Conservation (phyloP, 2,797 vertebrate species). For the Hippopotamyrus pictus region DNA sequence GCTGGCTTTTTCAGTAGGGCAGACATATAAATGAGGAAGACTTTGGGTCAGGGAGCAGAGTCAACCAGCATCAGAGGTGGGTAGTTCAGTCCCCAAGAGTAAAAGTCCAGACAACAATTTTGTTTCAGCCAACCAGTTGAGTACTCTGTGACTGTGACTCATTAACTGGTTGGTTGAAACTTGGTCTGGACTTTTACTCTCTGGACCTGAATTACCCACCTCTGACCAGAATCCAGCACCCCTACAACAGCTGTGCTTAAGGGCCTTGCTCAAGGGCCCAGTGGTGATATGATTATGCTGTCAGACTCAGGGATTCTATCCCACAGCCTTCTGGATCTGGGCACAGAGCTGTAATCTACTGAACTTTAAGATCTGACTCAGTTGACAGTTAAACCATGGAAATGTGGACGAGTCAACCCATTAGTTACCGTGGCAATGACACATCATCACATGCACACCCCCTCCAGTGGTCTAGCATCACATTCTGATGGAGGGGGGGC, state of each 20-base stretch:
- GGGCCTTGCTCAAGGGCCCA: not conserved
- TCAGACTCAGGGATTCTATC: not conserved
- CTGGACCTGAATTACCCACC: not conserved
- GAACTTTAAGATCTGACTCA: not conserved
- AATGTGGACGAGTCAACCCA: not conserved
- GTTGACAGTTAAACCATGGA: not conserved
- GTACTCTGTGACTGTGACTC: not conserved
- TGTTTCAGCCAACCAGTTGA: not conserved
- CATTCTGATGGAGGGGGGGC: not conserved
- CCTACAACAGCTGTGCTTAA: not conserved
- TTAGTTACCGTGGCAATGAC: not conserved
- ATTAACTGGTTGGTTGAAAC: not conserved
- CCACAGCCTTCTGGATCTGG: not conserved
- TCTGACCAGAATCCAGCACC: not conserved
- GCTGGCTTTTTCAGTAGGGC: not conserved
- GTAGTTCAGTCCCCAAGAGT: not conserved
- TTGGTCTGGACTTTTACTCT: not conserved
- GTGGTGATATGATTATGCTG: not conserved
- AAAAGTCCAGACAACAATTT: not conserved
- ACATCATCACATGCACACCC: not conserved
- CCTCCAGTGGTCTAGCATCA: not conserved
- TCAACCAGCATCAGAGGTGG: not conserved
- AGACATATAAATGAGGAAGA: not conserved
- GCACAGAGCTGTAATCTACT: not conserved
- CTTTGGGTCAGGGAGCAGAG: not conserved